Evolutionary conservation across 1,140 invertebrate species (phyloP).

Genomic region (Diachasma alloeum): DNA sequence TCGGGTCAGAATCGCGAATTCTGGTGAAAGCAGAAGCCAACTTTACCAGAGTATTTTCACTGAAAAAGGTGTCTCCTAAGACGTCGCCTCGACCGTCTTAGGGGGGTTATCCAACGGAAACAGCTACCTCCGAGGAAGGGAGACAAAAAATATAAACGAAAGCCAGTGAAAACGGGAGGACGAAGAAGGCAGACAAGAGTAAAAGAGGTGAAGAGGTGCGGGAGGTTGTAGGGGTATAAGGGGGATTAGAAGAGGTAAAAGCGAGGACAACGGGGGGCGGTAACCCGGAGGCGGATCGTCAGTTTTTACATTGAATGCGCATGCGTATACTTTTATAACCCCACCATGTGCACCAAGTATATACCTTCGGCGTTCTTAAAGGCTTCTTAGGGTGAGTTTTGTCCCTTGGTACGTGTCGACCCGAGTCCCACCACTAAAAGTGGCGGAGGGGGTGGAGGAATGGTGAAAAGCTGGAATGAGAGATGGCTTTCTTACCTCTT

Average conservation of each 20-base stretch:
- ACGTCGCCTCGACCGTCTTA: neutral
- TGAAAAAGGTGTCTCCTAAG: neutral
- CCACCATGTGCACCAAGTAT: slow-evolving; percentile 20
- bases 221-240: slow-evolving; percentile 30
- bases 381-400: slow-evolving; percentile 64
- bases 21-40: neutral
- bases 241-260: slow-evolving; percentile 28
- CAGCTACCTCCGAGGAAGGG: neutral
- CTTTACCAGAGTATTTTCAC: neutral
- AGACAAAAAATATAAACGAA: neutral
- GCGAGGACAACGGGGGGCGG: slow-evolving; percentile 29
- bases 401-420: slow-evolving; percentile 45
- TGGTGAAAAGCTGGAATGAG: neutral
- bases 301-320: slow-evolving; percentile 60
- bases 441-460: neutral
- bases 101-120: neutral
- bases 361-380: slow-evolving; percentile 57
- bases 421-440: neutral
- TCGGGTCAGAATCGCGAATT: neutral
- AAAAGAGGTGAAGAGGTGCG: slow-evolving; percentile 30
- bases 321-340: slow-evolving; percentile 61
- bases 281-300: slow-evolving; percentile 55
- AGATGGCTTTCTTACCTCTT: slow-evolving; percentile 8
- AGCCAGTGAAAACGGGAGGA: slow-evolving; percentile 40
- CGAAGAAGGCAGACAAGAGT: too few relatives aligned